Conservation (phyloP, 2,888 invertebrate genomes). For the Argyresthia goedartella region DNA sequence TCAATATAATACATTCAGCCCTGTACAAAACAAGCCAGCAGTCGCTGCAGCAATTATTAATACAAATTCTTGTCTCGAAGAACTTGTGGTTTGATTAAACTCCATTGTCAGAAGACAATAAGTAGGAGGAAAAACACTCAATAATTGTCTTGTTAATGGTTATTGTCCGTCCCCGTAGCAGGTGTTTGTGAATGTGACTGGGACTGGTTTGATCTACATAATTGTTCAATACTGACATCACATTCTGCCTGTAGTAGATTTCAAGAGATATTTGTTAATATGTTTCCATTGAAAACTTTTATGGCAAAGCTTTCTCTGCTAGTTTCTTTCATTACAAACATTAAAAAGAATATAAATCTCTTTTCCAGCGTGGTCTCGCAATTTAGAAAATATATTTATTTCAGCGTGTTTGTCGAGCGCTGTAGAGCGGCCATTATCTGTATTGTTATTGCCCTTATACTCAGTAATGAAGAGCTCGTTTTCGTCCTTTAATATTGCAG, state of each 20-base stretch:
- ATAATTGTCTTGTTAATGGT: background rate
- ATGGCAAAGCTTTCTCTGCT: constrained; percentile 27
- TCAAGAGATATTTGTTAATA: no score
- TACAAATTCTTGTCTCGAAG: background rate
- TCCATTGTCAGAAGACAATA: constrained; percentile 1
- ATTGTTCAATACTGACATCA: no score
- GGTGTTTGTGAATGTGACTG: constrained; percentile 3
- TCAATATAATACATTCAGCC: background rate
- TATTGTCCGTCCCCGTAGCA: background rate
- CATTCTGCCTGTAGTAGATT: no score
- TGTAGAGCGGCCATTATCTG: constrained; percentile 42
- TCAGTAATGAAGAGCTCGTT: constrained; percentile 65
- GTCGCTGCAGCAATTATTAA: background rate
- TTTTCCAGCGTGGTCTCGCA: constrained; percentile 30
- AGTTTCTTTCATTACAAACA: constrained; percentile 26
- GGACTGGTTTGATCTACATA: no score
- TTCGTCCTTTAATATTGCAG: constrained; percentile 60
- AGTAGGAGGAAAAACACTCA: constrained; percentile 1
- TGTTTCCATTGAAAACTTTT: no score
- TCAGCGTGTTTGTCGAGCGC: constrained; percentile 31
- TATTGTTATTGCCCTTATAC: constrained; percentile 66
- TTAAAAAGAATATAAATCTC: constrained; percentile 14
- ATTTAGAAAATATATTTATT: constrained; percentile 31
- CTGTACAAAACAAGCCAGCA: background rate
- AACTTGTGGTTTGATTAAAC: background rate